Evolutionary conservation across 2,113 vertebrate species (phyloP).

Genomic region (Condylura cristata): DNA sequence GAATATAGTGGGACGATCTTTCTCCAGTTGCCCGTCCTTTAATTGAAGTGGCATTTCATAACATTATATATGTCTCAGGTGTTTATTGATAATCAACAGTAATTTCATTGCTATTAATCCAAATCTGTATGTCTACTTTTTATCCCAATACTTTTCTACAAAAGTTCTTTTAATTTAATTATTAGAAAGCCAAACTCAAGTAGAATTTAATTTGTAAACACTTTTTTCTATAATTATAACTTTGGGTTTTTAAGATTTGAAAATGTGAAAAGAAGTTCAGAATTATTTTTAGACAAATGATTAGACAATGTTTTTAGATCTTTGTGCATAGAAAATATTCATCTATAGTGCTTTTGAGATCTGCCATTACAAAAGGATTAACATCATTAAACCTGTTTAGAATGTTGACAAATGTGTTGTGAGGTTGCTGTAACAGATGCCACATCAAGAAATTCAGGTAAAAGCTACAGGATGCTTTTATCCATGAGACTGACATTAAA

Average conservation of each 20-base stretch:
- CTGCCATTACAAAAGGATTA: background rate
- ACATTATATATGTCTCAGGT: too few species aligned
- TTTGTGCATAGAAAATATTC: background rate
- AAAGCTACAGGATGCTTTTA: constrained; percentile 11
- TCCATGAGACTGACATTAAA: background rate
- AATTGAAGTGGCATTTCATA: too few species aligned
- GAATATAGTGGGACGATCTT: background rate
- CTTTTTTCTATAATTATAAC: constrained; percentile 14
- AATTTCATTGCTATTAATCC: too few species aligned
- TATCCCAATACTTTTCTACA: background rate
- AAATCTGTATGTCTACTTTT: background rate
- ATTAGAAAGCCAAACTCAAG: background rate
- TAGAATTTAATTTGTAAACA: background rate
- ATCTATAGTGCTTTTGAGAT: background rate
- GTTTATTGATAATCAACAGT: too few species aligned
- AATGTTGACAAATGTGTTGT: background rate
- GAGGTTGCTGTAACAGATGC: constrained; percentile 7
- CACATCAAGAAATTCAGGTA: constrained; percentile 36
- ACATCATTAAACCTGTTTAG: background rate
- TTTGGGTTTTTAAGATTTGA: background rate
- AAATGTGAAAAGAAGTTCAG: background rate
- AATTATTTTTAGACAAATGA: background rate
- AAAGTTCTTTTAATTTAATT: background rate
- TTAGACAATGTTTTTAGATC: constrained; percentile 7
- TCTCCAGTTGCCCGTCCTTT: background rate